Evolutionary conservation across 2,113 vertebrate species (phyloP), one percentile per base, ranked within the genome.

Genomic region (Acrocephalus arundinaceus): DNA sequence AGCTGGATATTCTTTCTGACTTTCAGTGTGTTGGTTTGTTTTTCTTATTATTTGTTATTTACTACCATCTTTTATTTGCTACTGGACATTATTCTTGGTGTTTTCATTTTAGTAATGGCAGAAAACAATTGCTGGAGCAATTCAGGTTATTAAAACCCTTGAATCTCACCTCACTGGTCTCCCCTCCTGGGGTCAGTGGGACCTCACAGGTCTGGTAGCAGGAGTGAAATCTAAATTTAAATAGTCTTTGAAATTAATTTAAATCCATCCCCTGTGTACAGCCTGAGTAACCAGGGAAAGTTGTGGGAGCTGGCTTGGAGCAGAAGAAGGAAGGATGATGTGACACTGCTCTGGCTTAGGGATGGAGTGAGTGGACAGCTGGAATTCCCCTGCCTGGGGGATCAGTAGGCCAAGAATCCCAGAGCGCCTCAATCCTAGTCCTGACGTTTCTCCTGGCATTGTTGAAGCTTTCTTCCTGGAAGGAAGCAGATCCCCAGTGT

Each of bases 1-100:
- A 94, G 62, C 48, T 93, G 91, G 37, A 41, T 90, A 52, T 78
- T 92, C 46, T 80, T 94, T 63, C 45, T 94, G 86, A 71, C 66
- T 85, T 78, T 51, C 18, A 67, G 25, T 9, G 35, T 65, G 5
- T 22, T 54, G 11, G 6, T 39, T 72, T 31, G 30, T n/a, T 43
- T 76, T 35, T 33, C 20, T 43, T 45, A 43, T 61, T 61, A 28
- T 79, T 72, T 9, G 2, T 73, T 92, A 25, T 94, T 93, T 90
- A 8, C 35, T 80, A 19, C 28, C 24, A 17, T 52, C 77, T 80
- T 92, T n/a, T 57, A 61, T 90, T 90, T 51, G 71, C 90, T 92
- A 3, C 52, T 46, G 86, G 5, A 8, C n/a, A 62, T 90, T 52
- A 35, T 77, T 90, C 45, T 70, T 28, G 62, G 46, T 89, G 17